A percentile compares a stretch with the other conserved stretches of the same genome.
Conservation (phyloP, 2,113 vertebrate species). For the Anthoscopus minutus region DNA sequence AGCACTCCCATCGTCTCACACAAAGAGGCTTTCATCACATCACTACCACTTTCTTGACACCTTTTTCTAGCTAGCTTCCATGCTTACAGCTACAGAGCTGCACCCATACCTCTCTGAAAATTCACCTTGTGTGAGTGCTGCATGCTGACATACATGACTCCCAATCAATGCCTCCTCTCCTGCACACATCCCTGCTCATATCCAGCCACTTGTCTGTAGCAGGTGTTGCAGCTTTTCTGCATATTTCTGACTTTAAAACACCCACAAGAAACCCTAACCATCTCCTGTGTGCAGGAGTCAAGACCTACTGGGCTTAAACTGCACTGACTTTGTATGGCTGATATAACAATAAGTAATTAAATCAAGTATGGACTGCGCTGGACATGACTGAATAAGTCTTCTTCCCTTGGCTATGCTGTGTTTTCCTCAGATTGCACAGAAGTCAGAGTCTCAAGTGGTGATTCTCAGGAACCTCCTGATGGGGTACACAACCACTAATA, state of each 20-base stretch:
- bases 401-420: neutral
- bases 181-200: neutral
- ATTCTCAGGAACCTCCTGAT: neutral
- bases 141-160: neutral
- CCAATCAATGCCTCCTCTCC: neutral
- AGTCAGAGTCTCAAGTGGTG: neutral
- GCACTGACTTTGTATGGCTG: neutral
- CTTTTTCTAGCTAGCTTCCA: neutral
- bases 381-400: neutral
- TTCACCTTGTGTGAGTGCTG: rapidly evolving
- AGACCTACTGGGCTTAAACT: neutral
- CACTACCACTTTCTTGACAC: neutral
- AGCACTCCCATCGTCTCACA: neutral
- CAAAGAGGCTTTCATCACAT: neutral
- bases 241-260: neutral
- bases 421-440: neutral
- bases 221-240: neutral
- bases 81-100: neutral
- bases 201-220: neutral
- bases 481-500: neutral
- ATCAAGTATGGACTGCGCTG: neutral
- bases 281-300: neutral
- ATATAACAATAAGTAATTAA: neutral
- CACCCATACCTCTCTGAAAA: rapidly evolving
- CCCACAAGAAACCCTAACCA: neutral